Evolutionary conservation across 92 coral and sea anemone genomes (phyloP).

Genomic region (Isaurus tuberculatus): DNA sequence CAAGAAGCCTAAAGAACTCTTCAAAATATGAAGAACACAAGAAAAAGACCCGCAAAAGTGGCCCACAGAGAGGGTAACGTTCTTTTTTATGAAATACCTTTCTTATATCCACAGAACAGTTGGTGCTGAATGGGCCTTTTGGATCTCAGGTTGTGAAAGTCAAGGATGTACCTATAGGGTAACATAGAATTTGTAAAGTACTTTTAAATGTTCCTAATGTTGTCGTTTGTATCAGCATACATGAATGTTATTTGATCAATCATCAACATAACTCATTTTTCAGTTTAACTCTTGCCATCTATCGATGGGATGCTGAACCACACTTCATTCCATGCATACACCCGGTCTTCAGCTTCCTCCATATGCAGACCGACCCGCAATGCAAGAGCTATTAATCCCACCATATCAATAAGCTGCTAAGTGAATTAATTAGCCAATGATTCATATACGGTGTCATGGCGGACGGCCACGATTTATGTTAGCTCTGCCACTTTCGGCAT

Average conservation of each 20-base stretch:
- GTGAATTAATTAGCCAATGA: not conserved
- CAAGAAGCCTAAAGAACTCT: constrained; percentile 26
- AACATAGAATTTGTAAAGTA: not conserved
- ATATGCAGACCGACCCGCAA: not conserved
- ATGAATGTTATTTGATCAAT: not conserved
- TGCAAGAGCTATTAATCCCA: not conserved
- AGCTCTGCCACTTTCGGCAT: not conserved
- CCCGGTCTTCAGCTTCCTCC: constrained; percentile 2
- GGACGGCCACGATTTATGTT: not conserved
- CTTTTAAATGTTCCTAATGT: not conserved
- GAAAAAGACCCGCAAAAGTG: constrained; percentile 52
- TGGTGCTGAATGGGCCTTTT: not conserved
- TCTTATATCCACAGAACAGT: not conserved
- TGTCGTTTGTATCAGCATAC: constrained; percentile 4
- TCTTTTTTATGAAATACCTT: not conserved
- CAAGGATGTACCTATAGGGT: not conserved
- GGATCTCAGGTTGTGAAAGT: constrained; percentile 42
- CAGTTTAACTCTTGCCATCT: not conserved
- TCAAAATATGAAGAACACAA: constrained; percentile 51
- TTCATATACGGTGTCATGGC: not conserved
- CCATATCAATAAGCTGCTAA: constrained; percentile 1
- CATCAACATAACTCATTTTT: constrained; percentile 12
- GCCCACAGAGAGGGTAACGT: constrained; percentile 62
- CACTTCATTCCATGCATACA: not conserved
- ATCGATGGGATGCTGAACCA: constrained; percentile 2